A percentile compares a stretch with the other conserved stretches of the same genome.
Conservation (phyloP, 2,113 vertebrate genomes). For the Oreocharis arfaki region DNA sequence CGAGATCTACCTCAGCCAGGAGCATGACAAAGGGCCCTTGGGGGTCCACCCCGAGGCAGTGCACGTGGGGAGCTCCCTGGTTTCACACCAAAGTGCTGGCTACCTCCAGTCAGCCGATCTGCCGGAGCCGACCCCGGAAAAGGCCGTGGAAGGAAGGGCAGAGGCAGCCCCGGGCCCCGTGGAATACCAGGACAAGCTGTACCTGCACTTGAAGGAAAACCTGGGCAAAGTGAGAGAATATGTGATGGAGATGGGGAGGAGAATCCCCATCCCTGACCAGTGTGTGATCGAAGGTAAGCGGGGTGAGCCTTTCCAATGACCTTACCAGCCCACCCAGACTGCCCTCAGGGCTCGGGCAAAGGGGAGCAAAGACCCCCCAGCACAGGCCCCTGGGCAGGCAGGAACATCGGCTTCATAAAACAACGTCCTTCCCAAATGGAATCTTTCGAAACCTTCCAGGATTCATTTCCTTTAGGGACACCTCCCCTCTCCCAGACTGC, state of each 20-base stretch:
- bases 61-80: not conserved
- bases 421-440: not conserved
- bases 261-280: constrained; percentile 86
- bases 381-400: not conserved
- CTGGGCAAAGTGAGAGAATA: constrained; percentile 81
- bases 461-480: not conserved
- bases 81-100: constrained; percentile 21
- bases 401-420: not conserved
- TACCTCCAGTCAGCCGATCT: not conserved
- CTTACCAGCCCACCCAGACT: not conserved
- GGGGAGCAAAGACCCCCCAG: not conserved
- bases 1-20: constrained; percentile 61
- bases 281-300: constrained; percentile 90
- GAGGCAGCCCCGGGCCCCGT: not conserved
- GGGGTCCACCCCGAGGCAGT: not conserved
- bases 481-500: not conserved
- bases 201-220: constrained; percentile 85
- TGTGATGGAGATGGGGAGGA: constrained; percentile 77
- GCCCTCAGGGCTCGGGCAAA: not conserved
- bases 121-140: constrained; percentile 11
- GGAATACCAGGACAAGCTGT: constrained; percentile 79
- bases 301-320: not conserved
- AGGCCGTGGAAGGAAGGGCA: not conserved
- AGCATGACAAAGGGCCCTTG: not conserved
- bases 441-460: not conserved